These are phyloP conservation scores for Camponotus floridanus DNA, from an alignment of 1,140 invertebrate genomes.

Conservation along the genomic window DNA sequence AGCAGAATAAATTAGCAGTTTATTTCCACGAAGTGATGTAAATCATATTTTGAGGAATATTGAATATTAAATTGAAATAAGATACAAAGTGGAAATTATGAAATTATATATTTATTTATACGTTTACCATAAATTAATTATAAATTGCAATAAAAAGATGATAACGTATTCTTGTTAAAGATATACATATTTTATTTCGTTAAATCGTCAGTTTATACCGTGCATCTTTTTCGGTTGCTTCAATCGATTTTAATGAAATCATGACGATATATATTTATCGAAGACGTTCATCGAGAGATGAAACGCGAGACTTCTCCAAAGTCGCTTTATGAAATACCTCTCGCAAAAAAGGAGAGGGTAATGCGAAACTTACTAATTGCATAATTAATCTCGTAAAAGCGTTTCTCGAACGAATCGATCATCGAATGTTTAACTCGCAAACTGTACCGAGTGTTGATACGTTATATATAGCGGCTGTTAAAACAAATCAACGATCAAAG, in stretches of 20 bases:
- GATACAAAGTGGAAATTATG: neutral
- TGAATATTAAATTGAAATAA: slow-evolving; percentile 5
- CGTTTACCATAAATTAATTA: neutral
- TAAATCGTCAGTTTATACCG: no score
- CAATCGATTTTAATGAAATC: neutral
- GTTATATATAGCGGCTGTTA: neutral
- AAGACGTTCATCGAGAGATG: neutral
- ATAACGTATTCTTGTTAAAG: neutral
- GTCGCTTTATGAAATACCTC: neutral
- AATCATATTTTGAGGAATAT: slow-evolving; percentile 9
- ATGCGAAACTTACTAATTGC: slow-evolving; percentile 14
- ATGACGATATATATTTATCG: neutral
- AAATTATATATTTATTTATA: neutral
- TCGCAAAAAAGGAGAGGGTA: neutral
- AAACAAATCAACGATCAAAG: neutral
- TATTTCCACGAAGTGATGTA: neutral
- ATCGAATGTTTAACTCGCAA: slow-evolving; percentile 41
- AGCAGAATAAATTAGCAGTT: no score
- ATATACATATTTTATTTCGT: neutral
- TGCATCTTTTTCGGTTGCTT: neutral
- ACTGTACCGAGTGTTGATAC: neutral
- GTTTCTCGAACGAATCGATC: slow-evolving; percentile 24
- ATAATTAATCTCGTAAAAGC: slow-evolving; percentile 57
- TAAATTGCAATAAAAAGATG: neutral
- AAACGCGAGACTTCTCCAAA: slow-evolving; percentile 2